Evolutionary conservation across 1,140 invertebrate genomes (phyloP).

Genomic region (Elymnias hypermnestra): DNA sequence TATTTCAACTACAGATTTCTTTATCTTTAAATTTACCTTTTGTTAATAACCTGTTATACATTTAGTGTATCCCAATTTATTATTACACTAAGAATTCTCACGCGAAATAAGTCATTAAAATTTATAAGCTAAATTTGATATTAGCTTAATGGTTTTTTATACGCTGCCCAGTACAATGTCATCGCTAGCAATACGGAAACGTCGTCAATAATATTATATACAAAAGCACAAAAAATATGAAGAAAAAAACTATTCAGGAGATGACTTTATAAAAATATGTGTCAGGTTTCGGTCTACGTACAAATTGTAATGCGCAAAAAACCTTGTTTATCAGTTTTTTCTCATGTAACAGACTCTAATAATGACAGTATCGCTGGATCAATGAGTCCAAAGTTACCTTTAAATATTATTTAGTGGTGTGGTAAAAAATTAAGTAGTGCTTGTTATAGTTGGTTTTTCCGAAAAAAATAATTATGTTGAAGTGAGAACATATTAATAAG

Average conservation of each 20-base stretch:
- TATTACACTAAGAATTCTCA: background rate
- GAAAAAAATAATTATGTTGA: too few relatives aligned
- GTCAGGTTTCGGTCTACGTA: conserved; percentile 1
- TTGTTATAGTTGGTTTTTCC: too few relatives aligned
- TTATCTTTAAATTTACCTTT: conserved; percentile 53
- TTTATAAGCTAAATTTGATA: background rate
- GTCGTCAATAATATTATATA: background rate
- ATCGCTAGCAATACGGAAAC: conserved; percentile 7
- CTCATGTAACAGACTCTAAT: background rate
- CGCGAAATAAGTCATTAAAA: background rate
- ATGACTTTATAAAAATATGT: conserved; percentile 5
- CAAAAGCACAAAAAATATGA: background rate
- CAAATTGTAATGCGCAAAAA: background rate
- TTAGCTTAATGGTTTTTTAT: background rate
- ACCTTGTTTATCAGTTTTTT: background rate
- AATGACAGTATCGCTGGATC: background rate
- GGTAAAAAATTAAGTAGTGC: too few relatives aligned
- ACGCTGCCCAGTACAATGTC: conserved; percentile 3
- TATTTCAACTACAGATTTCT: conserved; percentile 55
- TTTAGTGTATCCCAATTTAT: conserved; percentile 1
- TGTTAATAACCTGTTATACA: conserved; percentile 8
- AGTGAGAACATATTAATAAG: too few relatives aligned
- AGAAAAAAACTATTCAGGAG: conserved; percentile 2
- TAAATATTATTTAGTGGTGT: background rate
- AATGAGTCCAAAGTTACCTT: background rate